Conservation (phyloP, 53 echinoderm and acorn worm species). For the Holothuria leucospilota region DNA sequence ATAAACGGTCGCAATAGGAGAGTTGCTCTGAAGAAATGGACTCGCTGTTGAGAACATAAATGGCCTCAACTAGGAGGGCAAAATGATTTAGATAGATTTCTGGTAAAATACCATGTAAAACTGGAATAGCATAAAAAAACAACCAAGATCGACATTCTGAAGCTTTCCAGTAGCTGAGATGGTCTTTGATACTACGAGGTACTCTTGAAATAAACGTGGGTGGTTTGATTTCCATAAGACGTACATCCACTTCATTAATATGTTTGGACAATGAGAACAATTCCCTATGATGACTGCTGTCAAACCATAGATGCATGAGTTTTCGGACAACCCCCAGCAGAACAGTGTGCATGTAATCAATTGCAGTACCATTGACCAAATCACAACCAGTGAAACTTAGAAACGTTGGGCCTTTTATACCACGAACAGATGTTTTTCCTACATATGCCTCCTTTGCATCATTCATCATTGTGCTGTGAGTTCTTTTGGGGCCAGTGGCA, state of each 20-base stretch:
- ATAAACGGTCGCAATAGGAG: neutral
- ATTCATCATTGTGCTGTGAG: too few species aligned
- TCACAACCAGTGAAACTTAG: constrained; percentile 33
- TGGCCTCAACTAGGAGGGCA: constrained; percentile 22
- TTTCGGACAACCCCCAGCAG: constrained; percentile 54
- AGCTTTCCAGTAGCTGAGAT: constrained; percentile 75
- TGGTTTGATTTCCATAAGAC: too few species aligned
- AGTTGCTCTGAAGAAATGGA: neutral
- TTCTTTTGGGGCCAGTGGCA: too few species aligned
- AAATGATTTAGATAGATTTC: constrained; percentile 21
- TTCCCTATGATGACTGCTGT: constrained; percentile 41
- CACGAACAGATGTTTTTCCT: too few species aligned
- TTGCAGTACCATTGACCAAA: constrained; percentile 55
- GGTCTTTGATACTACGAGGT: constrained; percentile 75
- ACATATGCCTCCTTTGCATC: too few species aligned
- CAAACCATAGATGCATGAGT: constrained; percentile 63
- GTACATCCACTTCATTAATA: too few species aligned
- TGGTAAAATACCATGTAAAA: constrained; percentile 51
- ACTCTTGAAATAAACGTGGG: too few species aligned
- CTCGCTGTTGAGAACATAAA: neutral
- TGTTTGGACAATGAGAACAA: constrained; percentile 49
- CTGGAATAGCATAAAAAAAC: constrained; percentile 75
- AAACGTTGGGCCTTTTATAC: too few species aligned
- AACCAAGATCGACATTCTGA: constrained; percentile 75
- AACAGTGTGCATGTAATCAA: constrained; percentile 72